These are phyloP conservation scores for Solea senegalensis DNA, from an alignment of 2,113 vertebrate genomes.

Conservation along the genomic window DNA sequence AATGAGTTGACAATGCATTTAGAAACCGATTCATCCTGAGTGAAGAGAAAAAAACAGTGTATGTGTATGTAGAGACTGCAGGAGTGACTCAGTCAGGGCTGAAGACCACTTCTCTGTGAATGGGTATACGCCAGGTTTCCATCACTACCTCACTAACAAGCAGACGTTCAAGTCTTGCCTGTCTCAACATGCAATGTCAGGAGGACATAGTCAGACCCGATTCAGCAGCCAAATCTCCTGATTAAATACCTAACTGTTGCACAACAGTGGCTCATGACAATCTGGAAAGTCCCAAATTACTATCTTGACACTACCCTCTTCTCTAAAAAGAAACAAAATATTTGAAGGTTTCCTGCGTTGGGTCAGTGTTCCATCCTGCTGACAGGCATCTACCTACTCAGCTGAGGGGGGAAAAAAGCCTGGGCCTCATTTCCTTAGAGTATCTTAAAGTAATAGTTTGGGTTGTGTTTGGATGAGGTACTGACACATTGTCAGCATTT, in stretches of 20 bases:
- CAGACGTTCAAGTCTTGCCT: not conserved
- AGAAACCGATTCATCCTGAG: too few species aligned
- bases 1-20: too few species aligned
- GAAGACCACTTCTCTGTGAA: conserved; percentile 16
- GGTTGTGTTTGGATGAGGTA: too few species aligned
- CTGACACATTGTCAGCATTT: too few species aligned
- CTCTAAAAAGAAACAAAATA: not conserved
- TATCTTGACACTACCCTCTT: not conserved
- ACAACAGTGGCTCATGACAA: not conserved
- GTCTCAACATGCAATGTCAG: conserved; percentile 37
- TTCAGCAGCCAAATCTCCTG: conserved; percentile 8
- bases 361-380: not conserved
- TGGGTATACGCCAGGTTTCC: conserved; percentile 2
- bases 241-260: conserved; percentile 29
- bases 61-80: conserved; percentile 1
- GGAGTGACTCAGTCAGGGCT: conserved; percentile 41
- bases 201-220: conserved; percentile 14
- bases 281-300: not conserved
- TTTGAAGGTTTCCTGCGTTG: not conserved
- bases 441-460: not conserved
- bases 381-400: not conserved
- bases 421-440: not conserved
- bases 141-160: conserved; percentile 11
- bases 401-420: not conserved
- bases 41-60: too few species aligned